Evolutionary conservation across 2,797 vertebrate species (phyloP), one percentile per base, ranked within the genome.

Genomic region (Sciurus carolinensis): DNA sequence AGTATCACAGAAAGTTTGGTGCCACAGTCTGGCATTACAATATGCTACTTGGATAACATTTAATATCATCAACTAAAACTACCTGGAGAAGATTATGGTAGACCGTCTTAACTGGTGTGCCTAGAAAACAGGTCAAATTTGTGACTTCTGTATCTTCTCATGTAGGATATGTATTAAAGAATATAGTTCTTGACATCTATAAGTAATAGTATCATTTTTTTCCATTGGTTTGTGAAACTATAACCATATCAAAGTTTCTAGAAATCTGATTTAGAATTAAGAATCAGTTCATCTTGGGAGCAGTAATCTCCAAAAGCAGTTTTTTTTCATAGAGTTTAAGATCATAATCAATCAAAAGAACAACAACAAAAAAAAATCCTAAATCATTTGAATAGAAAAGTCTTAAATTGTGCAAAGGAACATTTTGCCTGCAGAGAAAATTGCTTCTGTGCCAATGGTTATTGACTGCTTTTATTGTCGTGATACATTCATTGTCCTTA

Each of bases 171-270:
- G n/a, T 30, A n/a, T 80, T 50, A 79, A 8, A 59, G 59, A 66
- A 26, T 85, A 15, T 44, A 64, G 9, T 54, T 57, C 17, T 77
- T 73, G 62, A 22, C 50, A 57, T 94, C 33, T 64, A 7, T 39
- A 84, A 66, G 33, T 86, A 50, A 89, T 57, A 8, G 8, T 89
- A n/a, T 33, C 12, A 39, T 95, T 90, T 94, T 69, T 94, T 36
- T 47, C 47, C 67, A 95, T 96, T 77, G 4, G 24, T 67, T 86
- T 77, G 18, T 18, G 44, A 87, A 80, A 85, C 39, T 1, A 30
- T 15, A 80, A 17, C 54, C 64, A n/a, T 33, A 33, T 67, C 3
- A 85, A n/a, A 84, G 73, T 30, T 82, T 96, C 28, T 88, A 54
- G 20, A 94, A 87, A 39, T n/a, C 17, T 10, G 36, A 71, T 82